A percentile compares a stretch with the other conserved stretches of the same genome.
phyloP scores from a whole-genome alignment of 2,888 invertebrate species.

The Perizoma flavofasciatum region DNA sequence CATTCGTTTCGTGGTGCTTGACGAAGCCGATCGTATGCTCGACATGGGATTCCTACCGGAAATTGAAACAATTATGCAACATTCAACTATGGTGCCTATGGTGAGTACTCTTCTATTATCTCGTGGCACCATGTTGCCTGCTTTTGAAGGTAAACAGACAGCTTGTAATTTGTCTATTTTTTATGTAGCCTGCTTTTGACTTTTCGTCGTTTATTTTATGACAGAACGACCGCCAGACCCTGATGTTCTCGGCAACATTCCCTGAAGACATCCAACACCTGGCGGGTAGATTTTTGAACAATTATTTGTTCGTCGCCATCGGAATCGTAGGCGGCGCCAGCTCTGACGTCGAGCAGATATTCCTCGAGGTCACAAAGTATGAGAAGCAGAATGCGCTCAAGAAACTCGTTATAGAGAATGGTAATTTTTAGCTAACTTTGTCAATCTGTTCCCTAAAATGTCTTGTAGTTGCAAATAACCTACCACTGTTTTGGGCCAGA shows the following conservation, averaged over 20 bases:
- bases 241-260: conserved; percentile 99
- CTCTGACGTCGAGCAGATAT: conserved; percentile 93
- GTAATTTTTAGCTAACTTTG: conserved; percentile 49
- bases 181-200: too few relatives aligned
- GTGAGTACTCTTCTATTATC: conserved; percentile 65
- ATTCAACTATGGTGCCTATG: conserved; percentile 92
- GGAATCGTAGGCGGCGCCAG: conserved; percentile 98
- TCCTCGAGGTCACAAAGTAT: conserved; percentile 87
- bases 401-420: conserved; percentile 85
- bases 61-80: conserved; percentile 92
- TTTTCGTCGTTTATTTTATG: neutral
- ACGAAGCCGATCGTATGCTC: conserved; percentile 99
- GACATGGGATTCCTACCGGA: conserved; percentile 99
- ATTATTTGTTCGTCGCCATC: conserved; percentile 94
- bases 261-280: conserved; percentile 97
- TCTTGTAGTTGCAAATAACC: too few relatives aligned
- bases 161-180: too few relatives aligned
- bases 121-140: too few relatives aligned
- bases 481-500: neutral
- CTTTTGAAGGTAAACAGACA: too few relatives aligned
- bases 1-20: conserved; percentile 95
- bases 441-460: too few relatives aligned
- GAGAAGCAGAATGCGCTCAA: conserved; percentile 90
- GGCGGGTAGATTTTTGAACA: conserved; percentile 89
- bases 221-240: conserved; percentile 94